Evolutionary conservation across 2,888 invertebrate genomes (phyloP), one percentile per base, ranked within the genome.

Genomic region (Cataglyphis albicans): DNA sequence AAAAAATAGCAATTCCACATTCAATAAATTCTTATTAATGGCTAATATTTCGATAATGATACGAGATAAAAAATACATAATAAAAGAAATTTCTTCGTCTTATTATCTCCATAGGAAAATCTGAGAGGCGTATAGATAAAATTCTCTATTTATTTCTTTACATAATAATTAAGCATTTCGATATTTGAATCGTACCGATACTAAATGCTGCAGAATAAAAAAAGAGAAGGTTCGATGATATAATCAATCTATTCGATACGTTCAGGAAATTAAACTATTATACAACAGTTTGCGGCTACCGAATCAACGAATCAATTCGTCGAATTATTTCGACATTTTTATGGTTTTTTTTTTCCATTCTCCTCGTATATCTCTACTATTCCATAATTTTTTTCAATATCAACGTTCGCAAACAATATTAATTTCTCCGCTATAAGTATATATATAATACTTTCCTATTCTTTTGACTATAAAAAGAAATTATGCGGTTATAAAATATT

Each of bases 231-330:
- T 3, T 44, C 3, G 38, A 32, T 68, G 38, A 67, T 29, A 41
- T 29, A 52, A 41, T 9, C 29, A 76, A 12, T 76, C 38, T 9
- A 38, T 25, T 55, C 2, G 35, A 35, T 2, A 44, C 12, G 9
- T 48, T 44, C 64, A 65, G 67, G 55, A 76, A 76, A 76, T 76
- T 67, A 67, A 67, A 67, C 67, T 55, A 67, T 76, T 76, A 25
- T 41, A 67, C 38, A 76, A 76, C n/a, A 67, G 5, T 35, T 12
- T 25, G 38, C 55, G 10, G 7, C 48, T 18, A 29, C 4, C 25
- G 25, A 65, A 1, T 52, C 7, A 10, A 38, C 38, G 7, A 9
- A n/a, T 75, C 29, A 55, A 41, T 29, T 29, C 29, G 29, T 29
- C 29, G 29, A 29, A 29, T 76, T 67, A n/a, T 0, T 38, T 7